phyloP scores from a whole-genome alignment of 1,140 invertebrate species.

The Atta cephalotes region DNA sequence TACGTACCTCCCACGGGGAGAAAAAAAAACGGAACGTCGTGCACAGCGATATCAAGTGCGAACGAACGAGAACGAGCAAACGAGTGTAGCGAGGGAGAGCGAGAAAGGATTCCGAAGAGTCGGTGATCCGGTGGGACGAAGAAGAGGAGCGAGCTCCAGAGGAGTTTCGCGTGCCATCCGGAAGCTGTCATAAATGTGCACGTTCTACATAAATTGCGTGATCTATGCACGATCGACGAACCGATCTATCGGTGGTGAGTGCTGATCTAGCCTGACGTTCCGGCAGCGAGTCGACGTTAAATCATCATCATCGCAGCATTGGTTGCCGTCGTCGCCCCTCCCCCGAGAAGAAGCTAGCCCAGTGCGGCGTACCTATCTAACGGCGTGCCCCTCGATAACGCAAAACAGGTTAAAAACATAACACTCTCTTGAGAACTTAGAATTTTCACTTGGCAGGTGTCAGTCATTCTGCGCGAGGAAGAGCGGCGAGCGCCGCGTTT shows the following conservation, averaged over 20 bases:
- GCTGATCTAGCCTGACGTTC: constrained; percentile 67
- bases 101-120: constrained; percentile 3
- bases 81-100: background rate
- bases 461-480: constrained; percentile 7
- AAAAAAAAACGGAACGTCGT: background rate
- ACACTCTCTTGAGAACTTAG: constrained; percentile 32
- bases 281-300: constrained; percentile 73
- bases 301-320: constrained; percentile 62
- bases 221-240: constrained; percentile 77
- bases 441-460: constrained; percentile 66
- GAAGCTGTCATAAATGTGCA: constrained; percentile 76
- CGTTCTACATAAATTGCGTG: constrained; percentile 76
- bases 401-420: constrained; percentile 68
- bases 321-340: background rate
- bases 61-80: background rate
- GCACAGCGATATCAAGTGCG: constrained; percentile 16
- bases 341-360: constrained; percentile 29
- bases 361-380: constrained; percentile 69
- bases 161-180: constrained; percentile 45
- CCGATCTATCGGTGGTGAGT: constrained; percentile 73
- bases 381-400: constrained; percentile 60
- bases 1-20: background rate
- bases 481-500: background rate
- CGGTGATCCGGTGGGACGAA: background rate
- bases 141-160: background rate